A percentile compares a stretch with the other conserved stretches of the same genome.
Conservation (phyloP, 2,888 invertebrate species). For the Hirtodrosophila confusa region DNA sequence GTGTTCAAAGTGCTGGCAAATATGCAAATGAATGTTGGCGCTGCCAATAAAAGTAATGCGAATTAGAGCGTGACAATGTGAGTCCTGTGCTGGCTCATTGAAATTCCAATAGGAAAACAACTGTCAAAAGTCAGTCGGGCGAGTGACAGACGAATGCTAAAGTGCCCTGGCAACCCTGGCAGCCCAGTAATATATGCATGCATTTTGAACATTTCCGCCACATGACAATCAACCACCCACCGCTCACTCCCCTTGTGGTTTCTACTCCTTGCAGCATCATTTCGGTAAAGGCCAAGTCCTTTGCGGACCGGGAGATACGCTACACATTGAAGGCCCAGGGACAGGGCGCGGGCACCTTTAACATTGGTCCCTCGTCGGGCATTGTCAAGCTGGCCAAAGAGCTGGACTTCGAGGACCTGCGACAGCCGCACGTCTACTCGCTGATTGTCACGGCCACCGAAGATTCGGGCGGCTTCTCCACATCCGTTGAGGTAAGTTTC, state of each 20-base stretch:
- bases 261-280: slow-evolving; percentile 89
- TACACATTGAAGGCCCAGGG: slow-evolving; percentile 97
- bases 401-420: slow-evolving; percentile 97
- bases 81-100: slow-evolving; percentile 59
- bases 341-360: slow-evolving; percentile 97
- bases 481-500: slow-evolving; percentile 92
- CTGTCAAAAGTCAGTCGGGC: slow-evolving; percentile 72
- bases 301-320: slow-evolving; percentile 98
- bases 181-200: background rate
- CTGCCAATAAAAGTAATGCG: slow-evolving; percentile 68
- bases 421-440: slow-evolving; percentile 97
- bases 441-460: slow-evolving; percentile 97
- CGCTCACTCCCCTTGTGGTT: slow-evolving; percentile 17
- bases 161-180: slow-evolving; percentile 23
- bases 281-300: slow-evolving; percentile 98
- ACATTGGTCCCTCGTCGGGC: slow-evolving; percentile 96
- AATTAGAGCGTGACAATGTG: slow-evolving; percentile 54
- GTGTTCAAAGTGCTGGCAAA: slow-evolving; percentile 49
- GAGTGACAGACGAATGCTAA: slow-evolving; percentile 45
- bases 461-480: slow-evolving; percentile 98
- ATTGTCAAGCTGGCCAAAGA: slow-evolving; percentile 98
- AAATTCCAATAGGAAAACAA: slow-evolving; percentile 72
- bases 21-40: slow-evolving; percentile 17
- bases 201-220: slow-evolving; percentile 37
- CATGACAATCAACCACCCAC: slow-evolving; percentile 9